These are phyloP conservation scores for Pectinophora gossypiella DNA, from an alignment of 1,140 invertebrate species.

Conservation along the genomic window DNA sequence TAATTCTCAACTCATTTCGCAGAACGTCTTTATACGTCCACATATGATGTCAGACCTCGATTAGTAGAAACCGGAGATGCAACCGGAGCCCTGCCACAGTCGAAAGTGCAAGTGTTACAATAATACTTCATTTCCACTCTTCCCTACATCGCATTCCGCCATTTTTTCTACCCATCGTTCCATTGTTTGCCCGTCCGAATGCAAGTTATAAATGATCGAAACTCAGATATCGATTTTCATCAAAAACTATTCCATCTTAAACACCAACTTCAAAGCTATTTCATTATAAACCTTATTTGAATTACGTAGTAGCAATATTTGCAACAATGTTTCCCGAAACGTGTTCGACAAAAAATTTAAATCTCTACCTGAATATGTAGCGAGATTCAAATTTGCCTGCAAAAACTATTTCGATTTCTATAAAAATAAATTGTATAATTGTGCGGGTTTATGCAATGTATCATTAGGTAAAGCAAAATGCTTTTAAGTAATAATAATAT, in stretches of 20 bases:
- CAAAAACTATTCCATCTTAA: slow-evolving; percentile 19
- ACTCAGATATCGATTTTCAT: slow-evolving; percentile 57
- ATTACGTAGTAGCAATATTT: not conserved
- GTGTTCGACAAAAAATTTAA: slow-evolving; percentile 19
- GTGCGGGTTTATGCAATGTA: not conserved
- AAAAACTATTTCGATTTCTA: slow-evolving; percentile 23
- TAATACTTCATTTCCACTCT: slow-evolving; percentile 62
- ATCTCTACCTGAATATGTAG: slow-evolving; percentile 47
- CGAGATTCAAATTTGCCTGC: slow-evolving; percentile 29
- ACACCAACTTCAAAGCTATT: not conserved
- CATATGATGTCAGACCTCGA: not conserved
- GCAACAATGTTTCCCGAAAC: not conserved
- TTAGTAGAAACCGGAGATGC: slow-evolving; percentile 9
- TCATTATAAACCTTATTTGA: not conserved
- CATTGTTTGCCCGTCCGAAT: slow-evolving; percentile 62
- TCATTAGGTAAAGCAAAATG: not conserved
- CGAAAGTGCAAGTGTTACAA: slow-evolving; percentile 72
- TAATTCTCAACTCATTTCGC: not conserved
- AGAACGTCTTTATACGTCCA: not conserved
- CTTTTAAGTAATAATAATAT: too few relatives aligned
- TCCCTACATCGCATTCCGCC: slow-evolving; percentile 44
- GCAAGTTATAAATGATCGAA: slow-evolving; percentile 72
- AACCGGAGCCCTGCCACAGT: slow-evolving; percentile 22
- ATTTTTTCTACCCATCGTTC: slow-evolving; percentile 41
- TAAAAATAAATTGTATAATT: slow-evolving; percentile 2